A percentile compares a stretch with the other conserved stretches of the same genome.
Conservation (phyloP, 2,888 invertebrate species). For the Agonopterix subpropinquella region DNA sequence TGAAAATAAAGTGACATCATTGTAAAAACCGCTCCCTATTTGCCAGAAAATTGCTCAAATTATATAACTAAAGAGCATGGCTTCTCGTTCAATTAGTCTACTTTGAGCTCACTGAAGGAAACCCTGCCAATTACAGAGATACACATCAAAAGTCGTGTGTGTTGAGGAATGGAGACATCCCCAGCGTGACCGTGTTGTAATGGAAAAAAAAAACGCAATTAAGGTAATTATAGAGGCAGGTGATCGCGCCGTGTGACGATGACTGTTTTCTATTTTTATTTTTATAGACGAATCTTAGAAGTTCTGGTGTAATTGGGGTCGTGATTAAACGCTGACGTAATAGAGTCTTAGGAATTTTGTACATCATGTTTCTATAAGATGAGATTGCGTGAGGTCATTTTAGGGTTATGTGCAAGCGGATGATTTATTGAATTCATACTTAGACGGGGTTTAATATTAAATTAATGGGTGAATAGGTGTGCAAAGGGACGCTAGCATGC, state of each 20-base stretch:
- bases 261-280: conserved; percentile 21
- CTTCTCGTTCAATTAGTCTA: conserved; percentile 16
- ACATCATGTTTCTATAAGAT: too few relatives aligned
- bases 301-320: not conserved
- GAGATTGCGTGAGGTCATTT: too few relatives aligned
- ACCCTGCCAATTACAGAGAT: conserved; percentile 43
- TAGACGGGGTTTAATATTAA: too few relatives aligned
- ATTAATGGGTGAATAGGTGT: too few relatives aligned
- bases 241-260: conserved; percentile 29
- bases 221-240: conserved; percentile 40
- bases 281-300: not conserved
- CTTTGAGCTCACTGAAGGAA: conserved; percentile 19
- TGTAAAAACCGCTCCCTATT: conserved; percentile 15
- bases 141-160: conserved; percentile 27
- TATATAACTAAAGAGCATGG: conserved; percentile 9
- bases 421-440: too few relatives aligned
- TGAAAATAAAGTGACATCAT: conserved; percentile 12
- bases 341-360: not conserved
- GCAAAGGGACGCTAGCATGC: too few relatives aligned
- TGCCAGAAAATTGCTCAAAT: conserved; percentile 12
- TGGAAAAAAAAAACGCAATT: conserved; percentile 45
- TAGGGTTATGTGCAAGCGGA: too few relatives aligned
- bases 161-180: conserved; percentile 30
- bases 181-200: conserved; percentile 33
- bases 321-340: not conserved